Conservation (phyloP, 2,797 vertebrate genomes). For the Fistularia commersonii region DNA sequence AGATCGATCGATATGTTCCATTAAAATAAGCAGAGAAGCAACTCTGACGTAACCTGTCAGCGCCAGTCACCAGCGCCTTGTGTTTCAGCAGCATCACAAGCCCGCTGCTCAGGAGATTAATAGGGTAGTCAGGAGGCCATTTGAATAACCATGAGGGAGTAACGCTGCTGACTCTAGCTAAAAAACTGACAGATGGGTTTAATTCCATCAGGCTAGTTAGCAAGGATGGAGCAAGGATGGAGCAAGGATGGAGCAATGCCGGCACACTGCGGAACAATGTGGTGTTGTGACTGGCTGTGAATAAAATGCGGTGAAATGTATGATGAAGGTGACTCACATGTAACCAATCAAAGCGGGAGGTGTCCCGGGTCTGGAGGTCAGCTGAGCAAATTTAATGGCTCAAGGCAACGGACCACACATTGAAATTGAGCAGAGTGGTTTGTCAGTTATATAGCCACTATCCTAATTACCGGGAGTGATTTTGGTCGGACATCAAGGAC, state of each 20-base stretch:
- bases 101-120: constrained; percentile 15
- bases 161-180: constrained; percentile 55
- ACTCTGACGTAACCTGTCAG: constrained; percentile 23
- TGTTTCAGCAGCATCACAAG: constrained; percentile 13
- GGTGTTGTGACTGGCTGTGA: no score
- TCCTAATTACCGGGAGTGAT: constrained; percentile 37
- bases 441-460: constrained; percentile 38
- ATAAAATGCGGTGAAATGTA: no score
- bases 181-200: constrained; percentile 54
- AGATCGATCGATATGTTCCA: constrained; percentile 19
- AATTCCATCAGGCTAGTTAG: constrained; percentile 59
- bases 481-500: constrained; percentile 38
- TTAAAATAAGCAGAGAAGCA: constrained; percentile 30
- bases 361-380: constrained; percentile 30
- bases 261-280: not conserved
- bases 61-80: constrained; percentile 14
- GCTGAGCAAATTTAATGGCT: constrained; percentile 34
- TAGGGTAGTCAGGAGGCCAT: constrained; percentile 23
- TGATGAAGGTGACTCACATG: constrained; percentile 18
- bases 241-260: not conserved
- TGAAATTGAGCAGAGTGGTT: constrained; percentile 33
- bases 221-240: constrained; percentile 11
- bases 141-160: constrained; percentile 42
- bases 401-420: constrained; percentile 40
- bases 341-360: constrained; percentile 35